Evolutionary conservation across 2,797 vertebrate genomes (phyloP).

Genomic region (Neosilurus hyrtlii): DNA sequence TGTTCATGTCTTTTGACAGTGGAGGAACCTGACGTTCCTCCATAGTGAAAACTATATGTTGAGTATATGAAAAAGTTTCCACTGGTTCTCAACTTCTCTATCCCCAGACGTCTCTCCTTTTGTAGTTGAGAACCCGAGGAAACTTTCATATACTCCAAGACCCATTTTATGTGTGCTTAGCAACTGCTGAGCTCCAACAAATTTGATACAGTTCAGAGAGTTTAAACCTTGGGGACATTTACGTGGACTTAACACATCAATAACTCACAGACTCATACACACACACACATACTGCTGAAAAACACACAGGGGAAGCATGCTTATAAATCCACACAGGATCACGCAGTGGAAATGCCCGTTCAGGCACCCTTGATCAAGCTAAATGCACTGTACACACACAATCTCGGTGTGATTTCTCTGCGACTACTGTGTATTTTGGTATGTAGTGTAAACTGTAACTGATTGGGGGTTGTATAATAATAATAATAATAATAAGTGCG

Average conservation of each 20-base stretch:
- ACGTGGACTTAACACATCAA: conserved; percentile 1
- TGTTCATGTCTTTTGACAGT: too few relatives aligned
- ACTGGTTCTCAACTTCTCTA: background rate
- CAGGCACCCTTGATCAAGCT: background rate
- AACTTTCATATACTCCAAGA: background rate
- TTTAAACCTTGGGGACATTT: conserved; percentile 20
- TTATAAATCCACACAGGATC: background rate
- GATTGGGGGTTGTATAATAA: background rate
- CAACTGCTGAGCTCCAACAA: background rate
- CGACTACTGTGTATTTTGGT: background rate
- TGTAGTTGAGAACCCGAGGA: background rate
- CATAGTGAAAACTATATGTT: too few relatives aligned
- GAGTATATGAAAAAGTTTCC: too few relatives aligned
- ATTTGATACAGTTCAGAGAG: background rate
- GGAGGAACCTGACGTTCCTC: too few relatives aligned
- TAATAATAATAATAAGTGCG: background rate
- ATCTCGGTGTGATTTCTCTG: background rate
- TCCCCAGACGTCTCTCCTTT: too few relatives aligned
- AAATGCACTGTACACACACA: background rate
- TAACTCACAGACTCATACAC: background rate
- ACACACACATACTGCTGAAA: background rate
- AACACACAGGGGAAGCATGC: background rate
- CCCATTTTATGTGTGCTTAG: background rate
- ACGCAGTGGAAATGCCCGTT: conserved; percentile 4
- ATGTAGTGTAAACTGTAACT: background rate